Percentiles rank a stretch among this genome's conserved stretches.
Conservation (phyloP, 2,113 vertebrate species). For the Kryptolebias marmoratus region DNA sequence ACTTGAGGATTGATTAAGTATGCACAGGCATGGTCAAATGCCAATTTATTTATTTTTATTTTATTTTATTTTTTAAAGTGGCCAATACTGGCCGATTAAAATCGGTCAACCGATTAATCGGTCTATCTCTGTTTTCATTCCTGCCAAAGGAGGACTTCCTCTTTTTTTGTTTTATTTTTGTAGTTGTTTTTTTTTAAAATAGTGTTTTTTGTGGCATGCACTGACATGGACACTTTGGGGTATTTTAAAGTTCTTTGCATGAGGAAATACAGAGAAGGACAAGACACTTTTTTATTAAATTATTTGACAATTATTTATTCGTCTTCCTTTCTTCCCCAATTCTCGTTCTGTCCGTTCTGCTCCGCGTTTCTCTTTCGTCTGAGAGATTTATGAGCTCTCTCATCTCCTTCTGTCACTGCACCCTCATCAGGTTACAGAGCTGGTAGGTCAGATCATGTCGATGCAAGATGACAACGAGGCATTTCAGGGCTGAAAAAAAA, state of each 20-base stretch:
- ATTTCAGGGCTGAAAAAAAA: background rate
- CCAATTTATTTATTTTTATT: too few relatives aligned
- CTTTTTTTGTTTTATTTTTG: too few relatives aligned
- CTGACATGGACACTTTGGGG: background rate
- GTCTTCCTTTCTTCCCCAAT: background rate
- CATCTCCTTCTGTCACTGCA: constrained; percentile 18
- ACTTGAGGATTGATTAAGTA: too few relatives aligned
- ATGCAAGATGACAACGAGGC: background rate
- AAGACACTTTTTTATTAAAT: background rate
- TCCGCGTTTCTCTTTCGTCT: constrained; percentile 21
- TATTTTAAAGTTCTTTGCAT: background rate
- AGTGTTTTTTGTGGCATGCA: too few relatives aligned
- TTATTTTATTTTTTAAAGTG: too few relatives aligned
- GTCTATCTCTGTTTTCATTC: too few relatives aligned
- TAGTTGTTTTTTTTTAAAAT: too few relatives aligned
- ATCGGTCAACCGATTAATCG: too few relatives aligned
- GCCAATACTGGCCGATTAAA: too few relatives aligned
- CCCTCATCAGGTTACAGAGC: constrained; percentile 9
- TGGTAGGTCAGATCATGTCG: constrained; percentile 1
- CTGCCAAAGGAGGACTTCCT: too few relatives aligned
- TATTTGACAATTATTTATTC: too few relatives aligned
- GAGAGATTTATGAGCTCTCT: constrained; percentile 24
- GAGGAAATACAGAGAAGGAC: background rate
- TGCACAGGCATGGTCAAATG: too few relatives aligned
- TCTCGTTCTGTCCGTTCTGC: constrained; percentile 15